Evolutionary conservation across 2,797 vertebrate species (phyloP).

Genomic region (Coranthus polyacanthus): DNA sequence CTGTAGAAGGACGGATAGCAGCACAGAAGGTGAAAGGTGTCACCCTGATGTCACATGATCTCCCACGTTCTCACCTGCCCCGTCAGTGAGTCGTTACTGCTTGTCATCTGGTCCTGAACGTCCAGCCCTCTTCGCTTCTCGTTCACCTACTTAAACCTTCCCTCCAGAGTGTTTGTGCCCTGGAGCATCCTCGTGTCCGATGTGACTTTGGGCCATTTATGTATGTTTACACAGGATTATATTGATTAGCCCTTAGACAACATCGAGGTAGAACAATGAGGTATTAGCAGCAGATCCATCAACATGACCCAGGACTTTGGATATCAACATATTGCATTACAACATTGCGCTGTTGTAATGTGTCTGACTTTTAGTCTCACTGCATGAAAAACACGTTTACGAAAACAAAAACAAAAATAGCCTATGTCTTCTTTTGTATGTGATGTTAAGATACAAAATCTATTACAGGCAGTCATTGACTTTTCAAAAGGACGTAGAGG

Average conservation of each 20-base stretch:
- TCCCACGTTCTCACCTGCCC: neutral
- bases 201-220: too few relatives aligned
- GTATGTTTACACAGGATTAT: neutral
- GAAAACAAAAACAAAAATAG: too few relatives aligned
- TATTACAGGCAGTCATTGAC: too few relatives aligned
- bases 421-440: too few relatives aligned
- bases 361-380: too few relatives aligned
- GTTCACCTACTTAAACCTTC: neutral
- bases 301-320: constrained; percentile 6
- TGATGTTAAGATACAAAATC: too few relatives aligned
- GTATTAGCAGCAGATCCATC: neutral
- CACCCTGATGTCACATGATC: constrained; percentile 11
- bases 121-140: constrained; percentile 6
- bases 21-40: constrained; percentile 5
- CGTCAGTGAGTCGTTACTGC: constrained; percentile 11
- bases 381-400: too few relatives aligned
- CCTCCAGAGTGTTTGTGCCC: neutral
- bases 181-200: neutral
- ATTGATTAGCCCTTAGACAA: neutral
- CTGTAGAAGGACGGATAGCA: too few relatives aligned
- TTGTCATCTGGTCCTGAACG: neutral
- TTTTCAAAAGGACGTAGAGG: too few relatives aligned
- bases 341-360: too few relatives aligned
- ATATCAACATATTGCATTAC: constrained; percentile 6
- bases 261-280: too few relatives aligned